Conservation (phyloP, 2,888 invertebrate species). For the Pollenia amentaria region DNA sequence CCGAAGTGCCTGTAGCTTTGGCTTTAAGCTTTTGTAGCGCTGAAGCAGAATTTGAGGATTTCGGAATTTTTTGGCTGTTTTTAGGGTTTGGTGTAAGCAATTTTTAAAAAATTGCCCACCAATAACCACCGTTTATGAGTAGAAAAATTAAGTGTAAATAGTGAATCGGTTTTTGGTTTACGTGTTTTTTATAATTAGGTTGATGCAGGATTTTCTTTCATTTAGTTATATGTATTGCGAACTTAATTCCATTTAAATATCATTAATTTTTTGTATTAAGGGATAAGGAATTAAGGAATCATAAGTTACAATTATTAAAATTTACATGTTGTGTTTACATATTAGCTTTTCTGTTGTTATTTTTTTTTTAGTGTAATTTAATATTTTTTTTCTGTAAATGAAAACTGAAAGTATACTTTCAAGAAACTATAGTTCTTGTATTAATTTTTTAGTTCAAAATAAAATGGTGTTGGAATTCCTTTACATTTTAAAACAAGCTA, state of each 20-base stretch:
- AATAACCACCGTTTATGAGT: conserved; percentile 67
- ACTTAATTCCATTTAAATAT: conserved; percentile 50
- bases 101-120: conserved; percentile 79
- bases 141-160: conserved; percentile 52
- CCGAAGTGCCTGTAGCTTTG: conserved; percentile 80
- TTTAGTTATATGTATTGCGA: conserved; percentile 38
- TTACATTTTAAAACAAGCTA: neutral
- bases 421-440: too few species aligned
- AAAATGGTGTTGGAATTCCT: neutral
- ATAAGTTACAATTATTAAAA: conserved; percentile 34
- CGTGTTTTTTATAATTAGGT: conserved; percentile 1
- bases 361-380: conserved; percentile 1
- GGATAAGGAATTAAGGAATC: conserved; percentile 61
- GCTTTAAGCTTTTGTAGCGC: conserved; percentile 83
- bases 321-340: conserved; percentile 62
- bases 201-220: conserved; percentile 30
- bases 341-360: neutral
- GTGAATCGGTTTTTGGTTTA: neutral
- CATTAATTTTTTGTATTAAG: conserved; percentile 34
- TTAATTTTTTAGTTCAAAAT: neutral
- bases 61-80: conserved; percentile 82
- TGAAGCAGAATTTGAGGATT: conserved; percentile 80
- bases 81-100: conserved; percentile 76
- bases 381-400: conserved; percentile 31
- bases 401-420: neutral